Percentiles rank a stretch among this genome's conserved stretches.
Evolutionary conservation across 2,113 vertebrate species (phyloP).

Genomic region (Anolis sagrei): DNA sequence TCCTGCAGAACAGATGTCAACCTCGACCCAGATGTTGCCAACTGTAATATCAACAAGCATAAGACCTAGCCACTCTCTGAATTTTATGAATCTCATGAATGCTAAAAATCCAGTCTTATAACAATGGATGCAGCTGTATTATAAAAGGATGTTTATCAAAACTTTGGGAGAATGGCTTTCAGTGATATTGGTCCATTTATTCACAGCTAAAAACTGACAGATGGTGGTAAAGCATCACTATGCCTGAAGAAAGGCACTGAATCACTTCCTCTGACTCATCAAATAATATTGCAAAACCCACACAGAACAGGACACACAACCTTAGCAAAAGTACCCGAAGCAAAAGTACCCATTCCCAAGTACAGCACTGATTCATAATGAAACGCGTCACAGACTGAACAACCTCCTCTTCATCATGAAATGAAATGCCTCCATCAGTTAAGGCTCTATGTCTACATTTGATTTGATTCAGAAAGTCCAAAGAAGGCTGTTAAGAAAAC

Average conservation of each 20-base stretch:
- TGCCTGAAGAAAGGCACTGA: background rate
- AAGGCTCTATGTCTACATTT: background rate
- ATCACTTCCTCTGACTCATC: background rate
- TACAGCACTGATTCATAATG: background rate
- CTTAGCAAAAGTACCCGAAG: no score
- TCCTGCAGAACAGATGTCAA: no score
- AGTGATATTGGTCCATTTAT: background rate
- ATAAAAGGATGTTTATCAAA: no score
- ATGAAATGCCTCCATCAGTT: background rate
- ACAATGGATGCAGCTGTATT: no score
- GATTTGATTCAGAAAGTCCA: background rate
- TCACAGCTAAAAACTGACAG: background rate
- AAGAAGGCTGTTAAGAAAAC: background rate
- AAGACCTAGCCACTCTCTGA: no score
- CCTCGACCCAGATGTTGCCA: no score
- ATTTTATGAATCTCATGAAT: no score
- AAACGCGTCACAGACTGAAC: background rate
- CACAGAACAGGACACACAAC: no score
- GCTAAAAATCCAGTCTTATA: no score
- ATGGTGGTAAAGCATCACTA: background rate
- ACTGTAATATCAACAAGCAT: no score
- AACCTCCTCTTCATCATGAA: background rate
- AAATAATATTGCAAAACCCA: no score
- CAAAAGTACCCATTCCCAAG: no score
- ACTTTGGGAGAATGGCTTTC: background rate